Evolutionary conservation across 2,113 vertebrate genomes (phyloP).

Genomic region (Sphaerodactylus townsendi): DNA sequence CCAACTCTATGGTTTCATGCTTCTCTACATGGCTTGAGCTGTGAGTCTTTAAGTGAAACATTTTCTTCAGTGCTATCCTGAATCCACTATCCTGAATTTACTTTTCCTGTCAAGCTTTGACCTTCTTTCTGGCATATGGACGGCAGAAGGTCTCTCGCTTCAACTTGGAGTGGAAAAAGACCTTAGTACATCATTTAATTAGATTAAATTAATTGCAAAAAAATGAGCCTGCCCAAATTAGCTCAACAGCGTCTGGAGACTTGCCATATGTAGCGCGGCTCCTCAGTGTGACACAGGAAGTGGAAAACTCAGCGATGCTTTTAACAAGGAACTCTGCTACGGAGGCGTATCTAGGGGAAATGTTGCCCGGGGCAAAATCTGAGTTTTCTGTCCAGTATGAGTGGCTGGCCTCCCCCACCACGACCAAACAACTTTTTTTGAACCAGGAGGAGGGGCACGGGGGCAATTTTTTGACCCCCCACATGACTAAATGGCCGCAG

Average conservation of each 20-base stretch:
- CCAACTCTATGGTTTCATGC: no score
- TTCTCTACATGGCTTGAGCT: neutral
- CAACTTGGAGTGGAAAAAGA: slow-evolving; percentile 37
- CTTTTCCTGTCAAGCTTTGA: slow-evolving; percentile 38
- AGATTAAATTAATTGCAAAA: slow-evolving; percentile 49
- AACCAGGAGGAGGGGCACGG: no score
- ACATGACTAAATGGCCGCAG: no score
- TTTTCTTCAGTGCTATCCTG: no score
- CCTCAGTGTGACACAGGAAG: neutral
- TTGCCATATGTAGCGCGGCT: slow-evolving; percentile 2
- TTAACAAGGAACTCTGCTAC: no score
- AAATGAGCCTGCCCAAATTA: slow-evolving; percentile 42
- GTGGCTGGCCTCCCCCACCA: no score
- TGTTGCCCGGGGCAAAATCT: no score
- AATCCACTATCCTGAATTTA: slow-evolving; percentile 1
- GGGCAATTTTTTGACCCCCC: no score
- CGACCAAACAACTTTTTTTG: no score
- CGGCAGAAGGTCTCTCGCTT: slow-evolving; percentile 62
- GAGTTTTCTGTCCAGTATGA: no score
- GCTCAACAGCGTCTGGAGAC: slow-evolving; percentile 41
- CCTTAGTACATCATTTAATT: slow-evolving; percentile 63
- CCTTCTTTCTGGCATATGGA: slow-evolving; percentile 67
- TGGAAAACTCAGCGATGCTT: neutral
- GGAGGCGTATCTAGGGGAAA: no score
- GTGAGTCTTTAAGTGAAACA: neutral